These are phyloP conservation scores for Zoanthus gigantus DNA, from an alignment of 92 coral and sea anemone genomes.

Conservation along the genomic window DNA sequence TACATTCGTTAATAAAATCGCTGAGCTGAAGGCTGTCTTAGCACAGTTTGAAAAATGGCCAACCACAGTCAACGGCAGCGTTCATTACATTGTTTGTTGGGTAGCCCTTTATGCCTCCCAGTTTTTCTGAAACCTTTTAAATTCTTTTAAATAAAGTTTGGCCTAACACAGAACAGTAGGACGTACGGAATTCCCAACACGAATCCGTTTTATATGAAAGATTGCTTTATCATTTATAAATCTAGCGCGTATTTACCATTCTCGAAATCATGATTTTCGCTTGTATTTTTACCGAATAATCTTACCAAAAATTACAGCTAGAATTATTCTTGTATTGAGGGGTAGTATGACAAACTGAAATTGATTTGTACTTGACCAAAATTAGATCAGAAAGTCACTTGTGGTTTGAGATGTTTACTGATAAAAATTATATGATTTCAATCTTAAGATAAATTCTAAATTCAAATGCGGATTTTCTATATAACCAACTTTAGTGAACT, in stretches of 20 bases:
- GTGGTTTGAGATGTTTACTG: conserved; percentile 3
- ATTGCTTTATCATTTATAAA: neutral
- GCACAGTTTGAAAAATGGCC: neutral
- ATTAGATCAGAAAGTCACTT: neutral
- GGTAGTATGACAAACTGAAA: neutral
- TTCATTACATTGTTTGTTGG: neutral
- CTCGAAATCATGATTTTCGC: neutral
- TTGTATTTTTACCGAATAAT: neutral
- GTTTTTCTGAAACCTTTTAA: neutral
- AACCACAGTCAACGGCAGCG: neutral
- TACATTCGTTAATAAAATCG: neutral
- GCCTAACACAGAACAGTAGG: neutral
- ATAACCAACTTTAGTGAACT: neutral
- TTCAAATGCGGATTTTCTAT: conserved; percentile 24
- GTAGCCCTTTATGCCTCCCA: neutral
- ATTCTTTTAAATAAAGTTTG: neutral
- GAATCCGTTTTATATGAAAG: neutral
- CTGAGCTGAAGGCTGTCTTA: neutral
- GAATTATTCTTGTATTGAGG: neutral
- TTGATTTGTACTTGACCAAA: neutral
- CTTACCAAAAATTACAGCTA: neutral
- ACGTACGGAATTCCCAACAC: neutral
- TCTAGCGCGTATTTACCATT: neutral
- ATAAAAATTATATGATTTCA: conserved; percentile 8
- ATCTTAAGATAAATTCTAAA: conserved; percentile 16